Evolutionary conservation across 1,140 invertebrate genomes (phyloP).

Genomic region (Ceratoteleas bidentatus): DNA sequence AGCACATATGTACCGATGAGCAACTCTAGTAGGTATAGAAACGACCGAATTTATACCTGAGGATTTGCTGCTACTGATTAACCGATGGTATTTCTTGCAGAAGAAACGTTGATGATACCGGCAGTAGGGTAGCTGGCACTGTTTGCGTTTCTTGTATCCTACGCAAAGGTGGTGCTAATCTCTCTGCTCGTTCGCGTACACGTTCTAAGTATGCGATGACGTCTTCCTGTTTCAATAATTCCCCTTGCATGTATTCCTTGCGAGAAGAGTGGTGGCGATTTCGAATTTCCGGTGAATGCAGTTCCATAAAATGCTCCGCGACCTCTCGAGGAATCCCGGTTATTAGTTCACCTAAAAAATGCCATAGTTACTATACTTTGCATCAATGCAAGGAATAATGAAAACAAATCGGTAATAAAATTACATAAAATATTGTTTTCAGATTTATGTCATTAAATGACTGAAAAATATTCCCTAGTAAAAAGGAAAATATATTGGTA

Average conservation of each 20-base stretch:
- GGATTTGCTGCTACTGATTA: constrained; percentile 23
- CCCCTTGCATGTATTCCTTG: constrained; percentile 74
- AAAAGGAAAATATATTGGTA: no score
- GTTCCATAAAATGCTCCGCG: constrained; percentile 91
- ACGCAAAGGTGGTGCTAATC: constrained; percentile 73
- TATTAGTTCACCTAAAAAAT: constrained; percentile 86
- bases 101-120: constrained; percentile 73
- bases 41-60: no score
- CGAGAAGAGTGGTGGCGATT: constrained; percentile 72
- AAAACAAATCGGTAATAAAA: no score
- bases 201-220: constrained; percentile 75
- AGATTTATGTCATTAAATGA: no score
- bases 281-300: constrained; percentile 85
- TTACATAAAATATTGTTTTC: no score
- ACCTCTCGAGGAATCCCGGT: constrained; percentile 88
- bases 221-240: constrained; percentile 75
- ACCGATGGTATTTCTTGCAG: constrained; percentile 76
- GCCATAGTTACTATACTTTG: no score
- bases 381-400: no score
- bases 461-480: no score
- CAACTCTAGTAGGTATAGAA: no score
- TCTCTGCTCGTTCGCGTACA: constrained; percentile 75
- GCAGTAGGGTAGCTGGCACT: constrained; percentile 75
- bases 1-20: no score
- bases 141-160: constrained; percentile 80